Evolutionary conservation across 2,888 invertebrate species (phyloP), one percentile per base, ranked within the genome.

Genomic region (Oasisia sp.): DNA sequence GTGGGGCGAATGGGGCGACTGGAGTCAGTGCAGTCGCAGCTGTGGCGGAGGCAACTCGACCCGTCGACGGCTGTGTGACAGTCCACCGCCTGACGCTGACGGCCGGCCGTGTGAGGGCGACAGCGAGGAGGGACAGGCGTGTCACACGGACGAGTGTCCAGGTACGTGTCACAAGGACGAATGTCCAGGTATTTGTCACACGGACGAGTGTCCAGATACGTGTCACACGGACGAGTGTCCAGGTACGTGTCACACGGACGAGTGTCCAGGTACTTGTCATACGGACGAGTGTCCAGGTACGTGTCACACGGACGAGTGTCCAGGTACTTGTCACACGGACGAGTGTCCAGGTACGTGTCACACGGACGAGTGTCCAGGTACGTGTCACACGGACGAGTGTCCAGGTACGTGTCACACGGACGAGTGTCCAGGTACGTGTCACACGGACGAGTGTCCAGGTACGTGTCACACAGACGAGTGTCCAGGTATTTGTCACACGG

Each of bases 31-130:
- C 74, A 74, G 74, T 74, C 19, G 14, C 74, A 74, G 74, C 1
- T 74, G 74, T n/a, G 74, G 74, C 74, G 74, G 74, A 3, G 74
- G 74, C 27, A 74, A 74, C 74, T 27, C 74, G 27, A 74, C 74
- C n/a, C 74, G 74, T 74, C 74, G n/a, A 5, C 74, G 74, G 2
- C 19, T 74, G 74, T 74, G 74, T 74, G 74, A 74, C 74, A 74
- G 74, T 74, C 74, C 74, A 19, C 74, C 74, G 74, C 74, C 74
- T 19, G 74, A 74, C 74, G 74, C 74, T n/a, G 74, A 74, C 74
- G 74, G 74, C 19, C 74, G 74, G 8, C 74, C 74, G 74, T 74
- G 74, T 74, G 74, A 27, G 19, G 8, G 74, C 74, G 27, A 74
- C 74, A 74, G 74, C 3, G 74, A 27, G 74, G 74, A 74, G 74